Conservation (phyloP, 2,113 vertebrate genomes). For the Lasiurus borealis region DNA sequence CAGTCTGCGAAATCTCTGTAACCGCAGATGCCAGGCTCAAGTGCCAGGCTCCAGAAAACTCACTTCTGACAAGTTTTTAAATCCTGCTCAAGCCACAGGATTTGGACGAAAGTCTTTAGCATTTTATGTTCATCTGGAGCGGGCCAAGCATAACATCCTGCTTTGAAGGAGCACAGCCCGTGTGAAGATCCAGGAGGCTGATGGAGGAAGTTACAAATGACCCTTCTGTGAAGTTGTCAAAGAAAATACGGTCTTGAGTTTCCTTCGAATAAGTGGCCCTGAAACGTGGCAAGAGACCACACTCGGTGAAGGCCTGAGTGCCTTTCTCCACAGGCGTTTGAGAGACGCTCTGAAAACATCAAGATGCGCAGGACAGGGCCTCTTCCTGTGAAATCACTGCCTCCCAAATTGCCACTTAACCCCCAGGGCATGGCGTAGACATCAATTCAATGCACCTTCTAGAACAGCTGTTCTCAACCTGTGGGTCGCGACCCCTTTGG, state of each 20-base stretch:
- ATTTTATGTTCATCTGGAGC: neutral
- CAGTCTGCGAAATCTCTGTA: constrained; percentile 33
- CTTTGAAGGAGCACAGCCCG: neutral
- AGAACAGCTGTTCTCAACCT: no score
- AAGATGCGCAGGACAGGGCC: neutral
- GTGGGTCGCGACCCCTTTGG: no score
- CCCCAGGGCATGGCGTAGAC: neutral
- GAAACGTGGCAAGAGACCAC: neutral
- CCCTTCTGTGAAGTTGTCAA: constrained; percentile 22
- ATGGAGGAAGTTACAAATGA: constrained; percentile 34
- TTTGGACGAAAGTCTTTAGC: constrained; percentile 47
- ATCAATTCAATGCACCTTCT: neutral
- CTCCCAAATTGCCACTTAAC: neutral
- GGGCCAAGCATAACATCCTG: constrained; percentile 54
- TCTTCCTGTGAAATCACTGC: neutral
- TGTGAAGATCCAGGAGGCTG: neutral
- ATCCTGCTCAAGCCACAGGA: constrained; percentile 42
- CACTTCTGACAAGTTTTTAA: constrained; percentile 58
- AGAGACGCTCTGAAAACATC: neutral
- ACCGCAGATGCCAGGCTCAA: constrained; percentile 29
- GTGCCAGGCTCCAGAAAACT: constrained; percentile 53
- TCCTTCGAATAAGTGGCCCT: neutral
- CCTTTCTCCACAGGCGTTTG: neutral
- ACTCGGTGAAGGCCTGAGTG: neutral
- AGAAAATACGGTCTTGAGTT: constrained; percentile 59